Conservation (phyloP, 2,797 vertebrate species). For the Sebastes minor region DNA sequence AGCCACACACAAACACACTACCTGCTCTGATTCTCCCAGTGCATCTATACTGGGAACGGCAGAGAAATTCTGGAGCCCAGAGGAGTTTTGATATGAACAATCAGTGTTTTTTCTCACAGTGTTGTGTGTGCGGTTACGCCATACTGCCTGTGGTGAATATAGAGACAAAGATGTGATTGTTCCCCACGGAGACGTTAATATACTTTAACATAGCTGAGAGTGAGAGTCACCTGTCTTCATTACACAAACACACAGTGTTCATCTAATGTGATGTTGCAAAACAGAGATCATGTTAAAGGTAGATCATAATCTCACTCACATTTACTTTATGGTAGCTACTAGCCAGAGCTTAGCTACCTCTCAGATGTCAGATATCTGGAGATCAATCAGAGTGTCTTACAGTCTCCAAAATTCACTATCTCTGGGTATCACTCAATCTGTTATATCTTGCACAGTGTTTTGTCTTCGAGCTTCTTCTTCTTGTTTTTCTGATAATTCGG, state of each 20-base stretch:
- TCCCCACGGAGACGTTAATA: constrained; percentile 11
- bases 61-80: neutral
- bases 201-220: constrained; percentile 18
- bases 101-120: constrained; percentile 29
- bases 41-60: neutral
- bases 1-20: neutral
- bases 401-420: constrained; percentile 1
- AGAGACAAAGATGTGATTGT: constrained; percentile 58
- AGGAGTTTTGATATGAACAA: constrained; percentile 23
- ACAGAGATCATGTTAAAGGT: neutral
- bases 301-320: constrained; percentile 3
- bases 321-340: neutral
- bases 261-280: neutral
- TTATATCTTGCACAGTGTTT: neutral
- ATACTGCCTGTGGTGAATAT: neutral
- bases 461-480: neutral
- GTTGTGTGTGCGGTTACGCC: neutral
- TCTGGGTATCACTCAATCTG: neutral
- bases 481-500: neutral
- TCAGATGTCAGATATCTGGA: constrained; percentile 18
- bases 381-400: neutral
- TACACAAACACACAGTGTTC: neutral
- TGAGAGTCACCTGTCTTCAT: constrained; percentile 4
- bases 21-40: neutral
- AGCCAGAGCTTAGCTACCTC: neutral